Evolutionary conservation across 1,140 invertebrate species (phyloP).

Genomic region (Procambarus virginalis): DNA sequence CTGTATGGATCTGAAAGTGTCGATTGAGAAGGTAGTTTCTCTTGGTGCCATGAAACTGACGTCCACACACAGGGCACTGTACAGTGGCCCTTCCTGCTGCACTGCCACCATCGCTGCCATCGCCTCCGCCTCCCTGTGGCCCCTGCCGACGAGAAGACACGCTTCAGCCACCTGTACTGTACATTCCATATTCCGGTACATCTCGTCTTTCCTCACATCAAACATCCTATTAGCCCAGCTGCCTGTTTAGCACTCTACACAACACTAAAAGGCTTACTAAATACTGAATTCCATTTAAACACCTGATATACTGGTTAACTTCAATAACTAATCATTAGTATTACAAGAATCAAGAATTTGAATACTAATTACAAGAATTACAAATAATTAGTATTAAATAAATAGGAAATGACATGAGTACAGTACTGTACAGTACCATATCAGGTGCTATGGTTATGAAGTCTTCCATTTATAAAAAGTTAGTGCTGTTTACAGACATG

Average conservation of each 20-base stretch:
- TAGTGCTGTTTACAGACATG: no score
- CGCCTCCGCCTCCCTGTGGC: slow-evolving; percentile 34
- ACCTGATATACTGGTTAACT: background rate
- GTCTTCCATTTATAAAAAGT: no score
- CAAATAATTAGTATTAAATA: no score
- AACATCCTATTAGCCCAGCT: background rate
- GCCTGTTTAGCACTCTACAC: background rate
- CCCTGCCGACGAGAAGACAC: slow-evolving; percentile 60
- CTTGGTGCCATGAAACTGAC: slow-evolving; percentile 63
- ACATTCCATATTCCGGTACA: slow-evolving; percentile 8
- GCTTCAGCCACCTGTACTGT: slow-evolving; percentile 40
- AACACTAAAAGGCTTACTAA: background rate
- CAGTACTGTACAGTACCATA: no score
- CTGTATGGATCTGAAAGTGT: slow-evolving; percentile 61
- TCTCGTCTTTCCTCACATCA: slow-evolving; percentile 2
- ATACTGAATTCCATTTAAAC: background rate
- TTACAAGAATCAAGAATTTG: no score
- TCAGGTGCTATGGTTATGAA: no score
- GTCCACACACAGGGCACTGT: slow-evolving; percentile 57
- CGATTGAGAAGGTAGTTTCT: slow-evolving; percentile 63
- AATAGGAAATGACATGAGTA: no score
- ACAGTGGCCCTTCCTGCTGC: slow-evolving; percentile 39
- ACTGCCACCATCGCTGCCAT: slow-evolving; percentile 31
- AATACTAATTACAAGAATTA: no score
- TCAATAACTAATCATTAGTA: background rate